Percentiles rank a stretch among this genome's conserved stretches.
phyloP scores from a whole-genome alignment of 2,113 vertebrate species.

The Thermophis baileyi region DNA sequence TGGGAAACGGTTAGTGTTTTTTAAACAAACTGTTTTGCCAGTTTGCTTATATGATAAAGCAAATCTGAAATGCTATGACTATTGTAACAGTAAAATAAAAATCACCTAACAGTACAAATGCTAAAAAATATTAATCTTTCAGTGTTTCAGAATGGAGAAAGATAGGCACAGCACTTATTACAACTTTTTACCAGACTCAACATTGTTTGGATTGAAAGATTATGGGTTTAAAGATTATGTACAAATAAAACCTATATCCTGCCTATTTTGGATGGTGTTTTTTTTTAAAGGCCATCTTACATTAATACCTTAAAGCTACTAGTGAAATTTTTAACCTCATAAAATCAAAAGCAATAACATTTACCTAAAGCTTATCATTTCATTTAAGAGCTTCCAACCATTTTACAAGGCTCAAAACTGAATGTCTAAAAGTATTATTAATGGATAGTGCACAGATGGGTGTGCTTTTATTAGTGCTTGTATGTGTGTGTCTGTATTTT shows the following conservation, averaged over 20 bases:
- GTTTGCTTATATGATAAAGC: neutral
- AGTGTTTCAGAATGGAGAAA: neutral
- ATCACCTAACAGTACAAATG: neutral
- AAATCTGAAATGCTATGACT: neutral
- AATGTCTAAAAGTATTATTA: neutral
- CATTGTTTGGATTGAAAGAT: neutral
- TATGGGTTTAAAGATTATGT: neutral
- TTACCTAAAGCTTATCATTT: neutral
- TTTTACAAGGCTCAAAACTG: neutral
- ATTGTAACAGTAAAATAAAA: neutral
- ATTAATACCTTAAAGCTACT: neutral
- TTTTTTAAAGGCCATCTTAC: neutral
- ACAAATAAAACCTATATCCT: neutral
- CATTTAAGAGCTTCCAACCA: neutral
- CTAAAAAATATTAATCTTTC: neutral
- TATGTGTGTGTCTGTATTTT: neutral
- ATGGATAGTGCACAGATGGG: neutral
- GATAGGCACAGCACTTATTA: neutral
- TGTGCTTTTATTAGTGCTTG: neutral
- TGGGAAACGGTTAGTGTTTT: neutral
- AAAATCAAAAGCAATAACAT: neutral
- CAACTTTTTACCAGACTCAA: neutral
- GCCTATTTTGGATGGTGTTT: neutral
- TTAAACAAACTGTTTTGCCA: neutral
- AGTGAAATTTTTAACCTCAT: neutral